Evolutionary conservation across 1,140 invertebrate genomes (phyloP), one percentile per base, ranked within the genome.

Genomic region (Nasonia longicornis): DNA sequence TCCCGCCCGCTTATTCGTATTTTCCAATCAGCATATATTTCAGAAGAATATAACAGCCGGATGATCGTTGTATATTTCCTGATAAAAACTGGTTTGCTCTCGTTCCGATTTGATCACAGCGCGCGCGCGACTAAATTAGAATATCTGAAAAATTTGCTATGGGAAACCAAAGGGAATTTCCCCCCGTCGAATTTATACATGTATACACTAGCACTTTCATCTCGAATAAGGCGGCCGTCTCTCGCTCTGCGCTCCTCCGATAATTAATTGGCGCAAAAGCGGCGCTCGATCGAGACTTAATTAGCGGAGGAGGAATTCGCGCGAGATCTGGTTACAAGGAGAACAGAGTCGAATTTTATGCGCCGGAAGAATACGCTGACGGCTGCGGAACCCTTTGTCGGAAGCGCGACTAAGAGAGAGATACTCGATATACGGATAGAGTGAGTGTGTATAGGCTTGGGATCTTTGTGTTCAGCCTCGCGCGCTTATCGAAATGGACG

Each of bases 231-330:
- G 45, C 14, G 45, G 38, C 38, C 7, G 38, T 42, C 38, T 42
- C 38, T 42, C 7, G 26, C 26, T 26, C 26, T 26, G 26, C 45
- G 1, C 45, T 48, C 12, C 11, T 48, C 45, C 45, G 45, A 48
- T 48, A 48, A 48, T 48, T 48, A 48, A 48, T 48, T 48, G 45
- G 45, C 45, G 45, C 14, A 10, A 35, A 35, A 48, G 45, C 1
- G 12, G 3, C 12, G 63, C 63, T 64, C 63, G 63, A 64, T 64
- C 63, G 63, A 22, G 63, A n/a, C 63, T 64, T 64, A 64, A 64
- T 64, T 64, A 64, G 63, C 63, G 20, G 63, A 64, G 63, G 63
- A 64, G 63, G 63, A 64, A 64, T 64, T 64, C 63, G 63, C n/a
- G 63, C 3, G 63, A 64, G 63, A 22, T 64, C 63, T 64, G n/a